Evolutionary conservation across 2,113 vertebrate genomes (phyloP), one percentile per base, ranked within the genome.

Genomic region (Otocyon megalotis): DNA sequence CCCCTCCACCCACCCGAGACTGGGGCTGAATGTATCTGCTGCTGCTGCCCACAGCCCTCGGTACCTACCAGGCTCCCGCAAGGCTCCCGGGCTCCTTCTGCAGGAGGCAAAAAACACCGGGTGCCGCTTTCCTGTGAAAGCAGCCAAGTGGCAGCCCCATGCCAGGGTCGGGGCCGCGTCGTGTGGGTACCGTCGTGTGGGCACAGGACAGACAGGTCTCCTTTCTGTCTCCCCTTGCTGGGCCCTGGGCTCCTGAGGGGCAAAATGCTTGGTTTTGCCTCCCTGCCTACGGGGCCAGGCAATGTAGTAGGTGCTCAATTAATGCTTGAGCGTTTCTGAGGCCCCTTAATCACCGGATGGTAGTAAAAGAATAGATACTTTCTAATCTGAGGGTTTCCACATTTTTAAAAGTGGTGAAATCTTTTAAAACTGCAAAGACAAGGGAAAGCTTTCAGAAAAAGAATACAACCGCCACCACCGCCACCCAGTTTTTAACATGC

Each of bases 101-200:
- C 35, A 60, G 58, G 26, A 76, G 72, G 35, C 22, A 54, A 63
- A 32, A 15, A 4, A 16, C 6, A 54, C 63, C 86, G 3, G 0
- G 8, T 2, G 28, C 24, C 2, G 48, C 63, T 81, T 72, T 50
- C 48, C 62, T 15, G 1, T 8, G 56, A 69, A 53, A 26, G 56
- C 11, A 28, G 62, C 53, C 15, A 15, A 50, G 26, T 6, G 16
- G 60, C 43, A 19, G 65, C 12, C n/a, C 28, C 35, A 4, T 7
- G 3, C 32, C 16, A 28, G 62, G 10, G 58, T 0, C 4, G 3
- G 60, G 35, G 10, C 13, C 6, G 0, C 14, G 15, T 26, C 28
- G 1, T 2, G 26, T 3, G 8, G 16, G n/a, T 28, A 26, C 72
- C 22, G 43, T 43, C 43, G 43, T 43, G 43, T 43, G 43, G 0